Evolutionary conservation across 1,140 invertebrate species (phyloP).

Genomic region (Stegodyphus mimosarum): DNA sequence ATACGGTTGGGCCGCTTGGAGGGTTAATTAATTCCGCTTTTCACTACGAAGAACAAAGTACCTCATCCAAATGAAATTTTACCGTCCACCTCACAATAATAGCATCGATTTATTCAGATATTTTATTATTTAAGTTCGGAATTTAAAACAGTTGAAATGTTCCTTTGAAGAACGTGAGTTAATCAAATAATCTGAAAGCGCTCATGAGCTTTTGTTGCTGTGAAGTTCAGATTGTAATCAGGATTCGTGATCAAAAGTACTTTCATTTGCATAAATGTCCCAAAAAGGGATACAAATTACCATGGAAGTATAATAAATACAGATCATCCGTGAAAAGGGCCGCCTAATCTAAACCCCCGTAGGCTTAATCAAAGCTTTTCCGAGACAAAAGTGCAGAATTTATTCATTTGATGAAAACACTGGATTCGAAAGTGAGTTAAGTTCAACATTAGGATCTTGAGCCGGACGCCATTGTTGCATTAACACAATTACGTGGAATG

Average conservation of each 20-base stretch:
- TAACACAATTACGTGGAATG: too few species aligned
- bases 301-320: constrained; percentile 50
- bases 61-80: too few species aligned
- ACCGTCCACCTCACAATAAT: too few species aligned
- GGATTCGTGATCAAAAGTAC: constrained; percentile 30
- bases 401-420: too few species aligned
- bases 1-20: too few species aligned
- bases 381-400: neutral
- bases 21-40: too few species aligned
- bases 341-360: neutral
- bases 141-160: neutral
- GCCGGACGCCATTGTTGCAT: too few species aligned
- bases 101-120: too few species aligned
- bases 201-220: neutral
- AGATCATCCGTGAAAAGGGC: constrained; percentile 38
- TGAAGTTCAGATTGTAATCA: constrained; percentile 28
- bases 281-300: constrained; percentile 34
- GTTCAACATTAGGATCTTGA: too few species aligned
- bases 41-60: too few species aligned
- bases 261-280: constrained; percentile 34
- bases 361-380: constrained; percentile 18
- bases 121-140: constrained; percentile 18
- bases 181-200: constrained; percentile 20
- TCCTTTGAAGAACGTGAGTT: neutral
- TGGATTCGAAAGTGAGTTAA: too few species aligned